phyloP scores from a whole-genome alignment of 2,797 vertebrate genomes.

The Chiloscyllium punctatum region DNA sequence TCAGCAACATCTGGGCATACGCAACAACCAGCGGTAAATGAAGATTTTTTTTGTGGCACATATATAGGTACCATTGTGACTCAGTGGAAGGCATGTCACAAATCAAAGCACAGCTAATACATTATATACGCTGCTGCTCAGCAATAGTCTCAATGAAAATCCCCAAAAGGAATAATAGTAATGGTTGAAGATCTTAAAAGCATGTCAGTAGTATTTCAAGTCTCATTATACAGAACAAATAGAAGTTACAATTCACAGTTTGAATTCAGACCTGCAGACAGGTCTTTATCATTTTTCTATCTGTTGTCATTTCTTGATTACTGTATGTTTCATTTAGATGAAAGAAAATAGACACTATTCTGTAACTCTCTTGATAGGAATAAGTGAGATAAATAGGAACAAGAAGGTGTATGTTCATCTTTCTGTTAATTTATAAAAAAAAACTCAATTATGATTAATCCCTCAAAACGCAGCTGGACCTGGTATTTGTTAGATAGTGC shows the following conservation, averaged over 20 bases:
- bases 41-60: not conserved
- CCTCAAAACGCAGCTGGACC: not conserved
- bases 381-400: not conserved
- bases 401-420: not conserved
- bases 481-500: too few species aligned
- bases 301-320: not conserved
- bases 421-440: not conserved
- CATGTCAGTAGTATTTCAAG: not conserved
- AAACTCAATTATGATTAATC: not conserved
- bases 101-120: slow-evolving; percentile 3
- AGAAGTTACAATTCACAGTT: not conserved
- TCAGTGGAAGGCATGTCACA: not conserved
- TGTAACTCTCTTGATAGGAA: not conserved
- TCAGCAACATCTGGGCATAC: not conserved
- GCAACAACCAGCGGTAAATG: not conserved
- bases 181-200: not conserved
- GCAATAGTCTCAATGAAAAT: not conserved
- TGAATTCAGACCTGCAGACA: not conserved
- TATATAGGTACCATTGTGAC: not conserved
- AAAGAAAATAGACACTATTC: not conserved
- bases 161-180: not conserved
- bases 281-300: not conserved
- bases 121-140: not conserved
- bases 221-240: not conserved
- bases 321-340: not conserved